Base-by-base conservation (phyloP, 2,113 vertebrate species). In the Nothobranchius kuhntae region DNA sequence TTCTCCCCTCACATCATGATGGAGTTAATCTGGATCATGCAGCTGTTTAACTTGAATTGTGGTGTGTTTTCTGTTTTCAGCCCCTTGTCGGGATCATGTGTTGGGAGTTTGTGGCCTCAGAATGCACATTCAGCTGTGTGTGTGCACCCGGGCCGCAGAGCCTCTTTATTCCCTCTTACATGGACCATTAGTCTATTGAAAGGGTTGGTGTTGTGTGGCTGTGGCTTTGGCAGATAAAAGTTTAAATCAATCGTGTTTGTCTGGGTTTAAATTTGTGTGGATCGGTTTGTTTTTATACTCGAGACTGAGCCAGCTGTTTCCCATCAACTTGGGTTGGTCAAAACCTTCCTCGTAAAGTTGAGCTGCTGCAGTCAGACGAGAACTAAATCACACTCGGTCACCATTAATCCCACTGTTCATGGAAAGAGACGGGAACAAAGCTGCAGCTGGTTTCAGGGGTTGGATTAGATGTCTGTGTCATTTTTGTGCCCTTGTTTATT, bases 181-280 rank as follows among this genome's bases (percentile, higher is more conserved):
- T 77, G 36, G 69, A 50, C 67, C 76, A 77, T 69, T 86, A 71
- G 79, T 73, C 77, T 77, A 81, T 81, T 72, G 75, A 87, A 75
- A 80, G 65, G 68, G 13, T 61, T 64, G 53, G 59, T 67, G 62
- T 70, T 68, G 68, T 78, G 70, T 72, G 77, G 63, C 68, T 35
- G 50, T 42, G 62, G 77, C 80, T 68, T 77, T 67, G 58, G 77
- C 59, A 55, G 75, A 75, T 60, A 67, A 73, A 78, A 84, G 83
- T 80, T 82, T 14, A 73, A 68, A 89, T 90, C 80, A 86, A 84
- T 87, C 79, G 61, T 57, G 55, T 82, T 83, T 79, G 75, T 77
- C 84, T 40, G 38, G 38, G 38, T 82, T 75, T 68, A 60, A 83
- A 70, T 30, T 30, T 30, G 30, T 30, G 30, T 30, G 81, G 87